Base-by-base conservation (phyloP, 2,888 invertebrate genomes). In the Eugnorisma glareosa region DNA sequence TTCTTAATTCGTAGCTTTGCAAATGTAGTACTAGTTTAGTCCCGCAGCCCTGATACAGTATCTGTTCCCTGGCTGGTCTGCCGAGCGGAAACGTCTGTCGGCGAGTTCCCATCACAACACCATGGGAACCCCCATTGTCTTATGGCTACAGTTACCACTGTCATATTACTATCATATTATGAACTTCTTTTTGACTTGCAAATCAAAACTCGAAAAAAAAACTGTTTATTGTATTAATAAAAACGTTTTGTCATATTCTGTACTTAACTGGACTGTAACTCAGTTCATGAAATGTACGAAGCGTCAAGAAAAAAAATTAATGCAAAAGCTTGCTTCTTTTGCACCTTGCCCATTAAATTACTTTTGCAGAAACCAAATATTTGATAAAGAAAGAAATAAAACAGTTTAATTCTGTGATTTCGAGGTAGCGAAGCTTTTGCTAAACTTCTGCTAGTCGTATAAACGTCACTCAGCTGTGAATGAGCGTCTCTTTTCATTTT, bases 91-190 rank as follows among this genome's bases (percentile, higher is more conserved):
- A 81, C 73, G 74, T 83, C 78, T 82, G 79, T 57, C 79, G 57
- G 69, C 48, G 67, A 74, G 75, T 89, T 88, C 88, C 78, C 87
- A 86, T 84, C 74, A 68, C 67, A 57, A 31, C 77, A 51, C 78
- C 83, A 86, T 83, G 89, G 75, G 88, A 88, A 80, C 67, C 40
- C 67, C 74, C 71, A 85, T 86, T 89, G 88, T 88, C 66, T 68
- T 24, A 10, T 37, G n/a, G 66, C 67, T 75, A 81, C 85, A 83
- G 85, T 83, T 87, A 86, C 59, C 35, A 63, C 54, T 51, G 72
- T 71, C 59, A 78, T 77, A 73, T 35, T 66, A 69, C 67, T 73
- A 76, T 73, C 73, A 45, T 68, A 51, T 45, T 73, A 71, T 67
- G 40, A 51, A 67, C 63, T 48, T 67, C 0, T 54, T 76, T 76